Conservation (phyloP, 2,888 invertebrate genomes). For the Platynereis dumerilii region DNA sequence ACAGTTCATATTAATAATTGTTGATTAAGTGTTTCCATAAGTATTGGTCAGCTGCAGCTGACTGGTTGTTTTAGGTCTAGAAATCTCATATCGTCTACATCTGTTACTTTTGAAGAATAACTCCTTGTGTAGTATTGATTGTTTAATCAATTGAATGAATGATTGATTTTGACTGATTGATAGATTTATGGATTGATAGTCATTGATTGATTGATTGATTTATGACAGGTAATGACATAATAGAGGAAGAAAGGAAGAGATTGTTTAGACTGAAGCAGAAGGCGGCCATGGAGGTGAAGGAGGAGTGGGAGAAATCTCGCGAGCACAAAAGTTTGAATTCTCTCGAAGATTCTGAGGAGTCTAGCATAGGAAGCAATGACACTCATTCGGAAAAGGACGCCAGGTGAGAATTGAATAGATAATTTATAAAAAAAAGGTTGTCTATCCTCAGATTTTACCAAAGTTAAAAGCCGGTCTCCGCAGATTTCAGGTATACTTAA, state of each 20-base stretch:
- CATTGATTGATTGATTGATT: no score
- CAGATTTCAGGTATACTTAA: no score
- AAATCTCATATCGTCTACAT: no score
- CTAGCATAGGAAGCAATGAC: slow-evolving; percentile 69
- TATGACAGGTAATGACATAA: slow-evolving; percentile 82
- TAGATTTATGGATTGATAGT: no score
- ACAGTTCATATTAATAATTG: no score
- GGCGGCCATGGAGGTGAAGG: slow-evolving; percentile 87
- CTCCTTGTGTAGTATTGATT: background rate
- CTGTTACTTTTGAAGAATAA: no score
- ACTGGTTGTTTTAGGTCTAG: no score
- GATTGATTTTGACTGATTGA: no score
- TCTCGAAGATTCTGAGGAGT: slow-evolving; percentile 71
- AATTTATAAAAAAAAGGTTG: background rate
- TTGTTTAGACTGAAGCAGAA: slow-evolving; percentile 84
- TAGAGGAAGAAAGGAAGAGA: slow-evolving; percentile 87
- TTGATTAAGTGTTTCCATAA: no score
- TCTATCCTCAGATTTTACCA: background rate
- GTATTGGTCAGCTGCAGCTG: no score
- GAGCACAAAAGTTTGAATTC: slow-evolving; percentile 72
- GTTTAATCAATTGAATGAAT: no score
- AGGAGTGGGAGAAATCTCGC: slow-evolving; percentile 76
- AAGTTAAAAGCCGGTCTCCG: no score
- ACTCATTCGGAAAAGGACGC: slow-evolving; percentile 67
- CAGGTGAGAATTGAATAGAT: slow-evolving; percentile 50